phyloP scores from a whole-genome alignment of 1,140 invertebrate species.

The Leguminivora glycinivorella region DNA sequence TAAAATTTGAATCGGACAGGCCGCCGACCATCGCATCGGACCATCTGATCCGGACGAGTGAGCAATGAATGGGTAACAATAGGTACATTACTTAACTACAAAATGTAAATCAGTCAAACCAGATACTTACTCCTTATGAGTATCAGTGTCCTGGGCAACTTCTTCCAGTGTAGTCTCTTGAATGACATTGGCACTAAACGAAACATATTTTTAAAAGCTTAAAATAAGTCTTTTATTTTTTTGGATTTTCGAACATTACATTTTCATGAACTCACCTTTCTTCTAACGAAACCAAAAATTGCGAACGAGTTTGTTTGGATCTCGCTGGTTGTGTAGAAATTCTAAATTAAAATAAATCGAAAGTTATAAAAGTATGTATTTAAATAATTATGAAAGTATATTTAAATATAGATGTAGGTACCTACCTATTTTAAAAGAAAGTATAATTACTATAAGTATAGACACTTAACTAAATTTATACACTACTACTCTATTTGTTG shows the following conservation, averaged over 20 bases:
- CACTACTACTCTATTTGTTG: no score
- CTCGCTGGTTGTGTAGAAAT: constrained; percentile 31
- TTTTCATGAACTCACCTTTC: constrained; percentile 50
- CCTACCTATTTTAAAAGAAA: no score
- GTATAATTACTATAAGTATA: no score
- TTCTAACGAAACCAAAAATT: constrained; percentile 37
- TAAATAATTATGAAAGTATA: neutral
- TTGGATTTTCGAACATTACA: neutral
- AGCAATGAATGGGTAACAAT: no score
- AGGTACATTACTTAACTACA: neutral
- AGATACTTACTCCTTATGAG: constrained; percentile 38
- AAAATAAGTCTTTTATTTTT: neutral
- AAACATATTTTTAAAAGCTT: constrained; percentile 15
- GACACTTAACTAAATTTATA: no score
- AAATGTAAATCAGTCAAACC: neutral
- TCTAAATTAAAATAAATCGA: constrained; percentile 40
- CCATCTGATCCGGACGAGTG: no score
- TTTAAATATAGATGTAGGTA: no score
- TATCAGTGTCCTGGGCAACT: constrained; percentile 18
- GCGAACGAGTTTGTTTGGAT: constrained; percentile 34
- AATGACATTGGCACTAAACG: constrained; percentile 30
- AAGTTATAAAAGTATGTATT: constrained; percentile 10
- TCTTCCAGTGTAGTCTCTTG: constrained; percentile 27
- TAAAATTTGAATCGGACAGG: no score
- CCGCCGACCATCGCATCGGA: no score